Conservation (phyloP, 2,113 vertebrate genomes). For the Hylia prasina region DNA sequence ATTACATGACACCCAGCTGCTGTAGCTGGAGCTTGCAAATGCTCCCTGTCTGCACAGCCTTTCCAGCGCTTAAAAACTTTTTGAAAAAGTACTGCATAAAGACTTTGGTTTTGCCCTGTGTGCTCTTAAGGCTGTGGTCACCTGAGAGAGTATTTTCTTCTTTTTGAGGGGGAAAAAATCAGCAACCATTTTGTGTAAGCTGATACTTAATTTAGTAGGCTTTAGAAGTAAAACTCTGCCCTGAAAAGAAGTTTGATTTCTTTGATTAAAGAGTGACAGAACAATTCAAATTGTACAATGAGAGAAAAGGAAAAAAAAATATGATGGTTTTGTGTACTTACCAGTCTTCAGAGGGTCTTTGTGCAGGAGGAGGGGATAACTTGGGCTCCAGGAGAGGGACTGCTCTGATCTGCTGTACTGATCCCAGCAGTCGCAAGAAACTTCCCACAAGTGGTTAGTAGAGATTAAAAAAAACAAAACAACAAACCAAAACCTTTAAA, state of each 20-base stretch:
- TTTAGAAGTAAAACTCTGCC: neutral
- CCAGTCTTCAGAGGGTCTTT: constrained; percentile 31
- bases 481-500: neutral
- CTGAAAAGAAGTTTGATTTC: neutral
- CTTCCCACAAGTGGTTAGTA: constrained; percentile 44
- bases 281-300: neutral
- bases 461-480: neutral
- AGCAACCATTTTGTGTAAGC: neutral
- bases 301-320: neutral
- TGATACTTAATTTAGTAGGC: neutral
- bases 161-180: neutral
- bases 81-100: neutral
- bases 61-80: neutral
- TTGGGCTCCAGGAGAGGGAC: neutral
- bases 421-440: constrained; percentile 5
- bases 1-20: neutral
- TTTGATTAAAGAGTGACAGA: neutral
- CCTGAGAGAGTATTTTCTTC: neutral
- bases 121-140: neutral
- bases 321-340: constrained; percentile 63
- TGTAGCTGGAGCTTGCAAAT: neutral
- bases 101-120: neutral
- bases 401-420: neutral
- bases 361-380: neutral
- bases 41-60: neutral